Evolutionary conservation across 2,888 invertebrate species (phyloP), one percentile per base, ranked within the genome.

Genomic region (Yponomeuta cagnagella): DNA sequence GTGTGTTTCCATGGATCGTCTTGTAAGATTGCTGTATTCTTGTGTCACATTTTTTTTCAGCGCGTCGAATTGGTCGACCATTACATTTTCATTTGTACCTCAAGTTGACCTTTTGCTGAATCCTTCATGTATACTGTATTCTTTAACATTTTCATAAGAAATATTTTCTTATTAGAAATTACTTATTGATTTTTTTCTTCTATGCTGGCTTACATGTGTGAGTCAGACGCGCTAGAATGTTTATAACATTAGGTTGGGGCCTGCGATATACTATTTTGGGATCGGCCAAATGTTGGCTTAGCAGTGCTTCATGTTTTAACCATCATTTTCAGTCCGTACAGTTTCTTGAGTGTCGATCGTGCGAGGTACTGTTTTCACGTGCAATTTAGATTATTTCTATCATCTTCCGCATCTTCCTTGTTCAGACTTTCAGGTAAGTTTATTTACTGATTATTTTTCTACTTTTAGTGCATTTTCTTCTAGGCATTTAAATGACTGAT

Each of bases 231-330:
- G 77, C 75, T 75, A 74, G 84, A 82, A 85, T 91, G 91, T 91
- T 91, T 90, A 90, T 88, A 89, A 88, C 86, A 87, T 90, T 88
- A 84, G 52, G 82, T 86, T 86, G 89, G 90, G 88, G 89, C 87
- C 89, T 89, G 85, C 82, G 81, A 74, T 81, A 82, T 81, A 88
- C 90, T 91, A 91, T 91, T 91, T 91, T 87, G 84, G 91, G 91
- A 90, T 77, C 89, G 84, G 78, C 82, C 87, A 87, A 89, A 87
- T 87, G 89, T 86, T 88, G 81, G 83, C 81, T 83, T 82, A 81
- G 52, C 15, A 58, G 82, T 82, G 82, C 81, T 58, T 83, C 81
- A 81, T 83, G 84, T 82, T 84, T 78, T 79, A 79, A 78, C 77
- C 83, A 83, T 83, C 80, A 81, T 79, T 79, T 77, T 81, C 77